Evolutionary conservation across 2,797 vertebrate species (phyloP).

Genomic region (Cryptoprocta ferox): DNA sequence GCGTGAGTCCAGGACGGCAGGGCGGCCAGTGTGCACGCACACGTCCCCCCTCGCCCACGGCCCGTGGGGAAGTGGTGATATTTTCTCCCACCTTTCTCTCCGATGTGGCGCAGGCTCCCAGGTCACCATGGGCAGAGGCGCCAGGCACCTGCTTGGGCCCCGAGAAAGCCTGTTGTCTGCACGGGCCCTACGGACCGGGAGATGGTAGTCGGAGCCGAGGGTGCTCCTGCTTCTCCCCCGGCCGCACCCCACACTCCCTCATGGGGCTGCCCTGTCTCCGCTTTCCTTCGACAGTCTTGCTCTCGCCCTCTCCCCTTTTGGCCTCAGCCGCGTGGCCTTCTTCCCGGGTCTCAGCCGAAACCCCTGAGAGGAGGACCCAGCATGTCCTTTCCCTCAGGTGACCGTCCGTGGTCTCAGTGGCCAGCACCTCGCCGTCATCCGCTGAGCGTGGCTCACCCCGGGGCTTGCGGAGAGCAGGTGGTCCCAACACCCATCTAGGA

Average conservation of each 20-base stretch:
- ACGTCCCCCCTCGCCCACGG: background rate
- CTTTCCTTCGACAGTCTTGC: too few species aligned
- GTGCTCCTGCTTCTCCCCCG: accelerated
- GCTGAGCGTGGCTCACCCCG: accelerated
- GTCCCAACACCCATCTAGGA: too few species aligned
- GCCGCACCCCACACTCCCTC: accelerated
- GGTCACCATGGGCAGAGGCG: background rate
- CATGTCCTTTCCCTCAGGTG: background rate
- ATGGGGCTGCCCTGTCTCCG: background rate
- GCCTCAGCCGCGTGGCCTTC: background rate
- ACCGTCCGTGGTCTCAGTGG: too few species aligned
- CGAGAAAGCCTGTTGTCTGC: accelerated
- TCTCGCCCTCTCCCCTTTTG: too few species aligned
- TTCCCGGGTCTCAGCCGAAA: background rate
- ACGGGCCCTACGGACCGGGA: background rate
- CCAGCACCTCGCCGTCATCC: accelerated
- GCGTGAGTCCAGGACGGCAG: too few species aligned
- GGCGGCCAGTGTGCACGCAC: accelerated
- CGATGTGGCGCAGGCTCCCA: background rate
- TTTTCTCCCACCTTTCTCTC: background rate
- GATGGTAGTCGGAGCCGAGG: background rate
- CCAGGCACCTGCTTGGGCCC: background rate
- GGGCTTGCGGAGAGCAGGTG: background rate
- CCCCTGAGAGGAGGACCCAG: background rate
- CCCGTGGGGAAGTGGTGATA: accelerated